Evolutionary conservation across 2,113 vertebrate species (phyloP), one percentile per base, ranked within the genome.

Genomic region (Halcyon senegalensis): DNA sequence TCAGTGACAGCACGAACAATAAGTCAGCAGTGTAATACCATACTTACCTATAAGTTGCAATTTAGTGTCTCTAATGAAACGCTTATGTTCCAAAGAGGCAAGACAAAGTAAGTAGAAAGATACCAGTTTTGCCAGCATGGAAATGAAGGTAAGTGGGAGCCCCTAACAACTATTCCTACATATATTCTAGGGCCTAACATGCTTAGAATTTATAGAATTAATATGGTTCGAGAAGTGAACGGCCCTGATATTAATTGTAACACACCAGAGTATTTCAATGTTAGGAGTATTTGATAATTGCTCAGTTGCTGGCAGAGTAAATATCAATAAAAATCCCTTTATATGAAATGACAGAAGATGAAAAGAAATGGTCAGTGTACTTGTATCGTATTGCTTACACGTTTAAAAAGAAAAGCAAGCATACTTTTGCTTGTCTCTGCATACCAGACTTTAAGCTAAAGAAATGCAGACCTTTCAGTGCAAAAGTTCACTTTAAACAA

Each of bases 31-130:
- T 37, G 39, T 46, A 64, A 59, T 31, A 56, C 24, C 44, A n/a
- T 62, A 67, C 5, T n/a, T 37, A 11, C 0, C 0, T 18, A 1
- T 21, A 48, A 68, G 31, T 33, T 12, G 68, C 18, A 95, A 76
- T 59, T 75, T 63, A 88, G 24, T 16, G 10, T 28, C 17, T 62
- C 37, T 83, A 76, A 91, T 16, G 4, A 87, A 93, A 83, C 62
- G 11, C 19, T 66, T 85, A 60, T 31, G 18, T 68, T 56, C 13
- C 64, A 87, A 82, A 85, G 2, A 43, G 43, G 58, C 18, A 83
- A 76, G 33, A 83, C 12, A 55, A 85, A 60, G 19, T 6, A 93
- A 72, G 48, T 6, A 64, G 30, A 84, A 83, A 76, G 28, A 83
- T 50, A 68, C 5, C 20, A n/a, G 6, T 90, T 77, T 53, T 94